These are phyloP conservation scores for Salvelinus sp. DNA, from an alignment of 2,113 vertebrate species.

Conservation along the genomic window DNA sequence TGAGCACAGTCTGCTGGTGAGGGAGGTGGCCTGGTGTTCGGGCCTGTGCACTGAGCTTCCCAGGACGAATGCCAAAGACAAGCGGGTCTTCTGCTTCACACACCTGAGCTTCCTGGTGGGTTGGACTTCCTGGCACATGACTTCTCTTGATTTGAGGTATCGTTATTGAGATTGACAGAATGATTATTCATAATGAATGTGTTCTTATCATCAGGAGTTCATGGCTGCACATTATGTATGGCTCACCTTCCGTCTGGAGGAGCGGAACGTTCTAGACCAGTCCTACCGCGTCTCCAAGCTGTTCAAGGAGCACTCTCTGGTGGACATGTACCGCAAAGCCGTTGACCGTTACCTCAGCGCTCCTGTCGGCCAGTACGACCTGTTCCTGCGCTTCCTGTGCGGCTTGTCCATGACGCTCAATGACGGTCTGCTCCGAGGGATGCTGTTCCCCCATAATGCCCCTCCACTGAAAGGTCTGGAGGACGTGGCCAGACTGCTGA, in stretches of 20 bases:
- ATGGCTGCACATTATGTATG: slow-evolving; percentile 73
- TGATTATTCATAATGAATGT: too few relatives aligned
- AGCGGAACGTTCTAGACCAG: slow-evolving; percentile 42
- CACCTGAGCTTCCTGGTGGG: slow-evolving; percentile 69
- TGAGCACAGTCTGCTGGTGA: slow-evolving; percentile 33
- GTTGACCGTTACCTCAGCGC: slow-evolving; percentile 25
- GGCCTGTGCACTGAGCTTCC: slow-evolving; percentile 65
- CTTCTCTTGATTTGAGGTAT: too few relatives aligned
- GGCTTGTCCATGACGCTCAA: slow-evolving; percentile 55
- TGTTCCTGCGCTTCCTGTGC: slow-evolving; percentile 72
- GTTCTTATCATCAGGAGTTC: slow-evolving; percentile 62
- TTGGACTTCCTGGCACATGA: slow-evolving; percentile 15
- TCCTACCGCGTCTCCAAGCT: background rate
- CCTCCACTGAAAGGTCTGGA: slow-evolving; percentile 38
- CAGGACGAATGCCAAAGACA: background rate
- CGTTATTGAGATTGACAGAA: too few relatives aligned
- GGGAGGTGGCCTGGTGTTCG: slow-evolving; percentile 47
- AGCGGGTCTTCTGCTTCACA: slow-evolving; percentile 58
- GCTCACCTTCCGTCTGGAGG: slow-evolving; percentile 45
- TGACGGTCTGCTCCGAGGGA: slow-evolving; percentile 27
- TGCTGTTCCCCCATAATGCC: slow-evolving; percentile 27
- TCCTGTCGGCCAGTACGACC: slow-evolving; percentile 54
- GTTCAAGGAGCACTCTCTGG: slow-evolving; percentile 19
- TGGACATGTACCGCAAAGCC: slow-evolving; percentile 54
- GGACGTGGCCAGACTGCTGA: slow-evolving; percentile 39